Percentiles rank a stretch among this genome's conserved stretches.
These are phyloP conservation scores for Acinonyx jubatus DNA, from an alignment of 2,113 vertebrate genomes.

Conservation along the genomic window DNA sequence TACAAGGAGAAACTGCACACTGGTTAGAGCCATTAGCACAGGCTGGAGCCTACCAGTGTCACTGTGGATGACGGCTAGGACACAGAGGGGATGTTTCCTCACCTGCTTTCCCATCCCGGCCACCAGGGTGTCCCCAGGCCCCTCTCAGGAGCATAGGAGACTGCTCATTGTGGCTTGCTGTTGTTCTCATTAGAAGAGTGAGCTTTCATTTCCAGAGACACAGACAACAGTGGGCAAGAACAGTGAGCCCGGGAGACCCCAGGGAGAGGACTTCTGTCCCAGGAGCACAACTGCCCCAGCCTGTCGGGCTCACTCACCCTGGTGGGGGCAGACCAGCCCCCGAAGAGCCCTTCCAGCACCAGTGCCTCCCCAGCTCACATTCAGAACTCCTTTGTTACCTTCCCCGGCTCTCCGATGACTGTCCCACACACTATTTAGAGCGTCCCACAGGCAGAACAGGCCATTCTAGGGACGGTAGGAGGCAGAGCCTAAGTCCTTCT, in stretches of 20 bases:
- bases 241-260: neutral
- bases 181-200: neutral
- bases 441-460: neutral
- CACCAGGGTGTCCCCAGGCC: neutral
- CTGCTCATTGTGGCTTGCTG: neutral
- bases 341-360: neutral
- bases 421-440: neutral
- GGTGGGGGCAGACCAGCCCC: rapidly evolving
- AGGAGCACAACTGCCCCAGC: neutral
- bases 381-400: neutral
- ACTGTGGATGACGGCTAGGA: neutral
- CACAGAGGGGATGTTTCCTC: neutral
- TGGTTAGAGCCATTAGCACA: neutral
- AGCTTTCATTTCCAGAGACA: neutral
- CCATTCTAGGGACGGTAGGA: neutral
- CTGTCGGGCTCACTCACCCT: neutral
- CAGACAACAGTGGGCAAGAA: neutral
- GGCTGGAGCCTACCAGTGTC: neutral
- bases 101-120: neutral
- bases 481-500: neutral
- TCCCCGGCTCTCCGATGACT: too few species aligned
- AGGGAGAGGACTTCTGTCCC: neutral
- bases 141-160: neutral
- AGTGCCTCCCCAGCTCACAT: too few species aligned
- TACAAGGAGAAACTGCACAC: neutral